Evolutionary conservation across 2,888 invertebrate species (phyloP), one percentile per base, ranked within the genome.

Genomic region (Drosophila siamana): DNA sequence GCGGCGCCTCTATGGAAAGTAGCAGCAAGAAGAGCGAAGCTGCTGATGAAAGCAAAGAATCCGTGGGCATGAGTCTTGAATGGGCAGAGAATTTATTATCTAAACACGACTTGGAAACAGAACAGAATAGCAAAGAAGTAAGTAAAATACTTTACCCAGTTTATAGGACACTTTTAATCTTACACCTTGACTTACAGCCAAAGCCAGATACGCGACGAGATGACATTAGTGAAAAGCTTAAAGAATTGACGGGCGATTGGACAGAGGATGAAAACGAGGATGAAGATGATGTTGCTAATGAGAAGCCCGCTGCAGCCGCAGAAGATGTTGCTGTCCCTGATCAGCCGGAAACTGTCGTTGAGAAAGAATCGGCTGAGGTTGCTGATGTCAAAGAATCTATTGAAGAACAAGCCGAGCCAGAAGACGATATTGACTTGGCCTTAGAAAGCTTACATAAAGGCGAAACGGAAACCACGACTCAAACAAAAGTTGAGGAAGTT

Each of bases 161-260:
- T 15, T 40, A 2, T 4, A 11, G 11, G 5, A n/a, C 1, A 50
- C 30, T 19, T 64, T 8, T 30, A 33, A 6, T 61, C 13, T 22
- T 36, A 2, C 1, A 24, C 24, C 26, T 54, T 28, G n/a, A 33
- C 22, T 62, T 48, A 28, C 26, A 87, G 86, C 69, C 72, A 57
- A 86, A 83, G 26, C 22, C 50, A 40, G 85, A 85, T 22, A 88
- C 80, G 15, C 80, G 85, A 36, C 82, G 85, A 15, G 91, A 91
- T 61, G 90, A 90, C 57, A 91, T 92, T 41, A 91, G 89, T 41
- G 80, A 90, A 56, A 92, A 92, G 69, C 78, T 91, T 28, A 91
- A 91, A 43, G 89, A 91, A 69, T 72, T 92, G 6, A 91, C 92
- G 8, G 91, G 91, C 8, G 92, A 92, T 80, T 92, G 92, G 92